Evolutionary conservation across 2,888 invertebrate genomes (phyloP), one percentile per base, ranked within the genome.

Genomic region (Himalopsyche kuldschensis): DNA sequence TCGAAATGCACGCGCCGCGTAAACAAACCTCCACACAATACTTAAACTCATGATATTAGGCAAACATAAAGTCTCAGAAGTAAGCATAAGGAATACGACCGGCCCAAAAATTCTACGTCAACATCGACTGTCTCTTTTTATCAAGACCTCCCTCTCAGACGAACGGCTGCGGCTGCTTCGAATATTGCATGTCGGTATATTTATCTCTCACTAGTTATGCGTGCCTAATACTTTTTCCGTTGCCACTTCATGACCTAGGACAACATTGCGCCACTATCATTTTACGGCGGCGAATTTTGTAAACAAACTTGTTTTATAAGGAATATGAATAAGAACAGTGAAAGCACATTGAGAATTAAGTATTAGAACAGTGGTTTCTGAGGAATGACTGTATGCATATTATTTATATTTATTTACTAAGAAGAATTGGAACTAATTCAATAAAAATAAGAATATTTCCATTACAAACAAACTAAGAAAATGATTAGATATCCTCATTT

Each of bases 161-260:
- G 30, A 24, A 27, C 69, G 30, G 69, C 5, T 15, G 27, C 69
- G 41, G 69, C 69, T 69, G 27, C 69, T 27, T n/a, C 3, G 15
- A 69, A 11, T 69, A 30, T 27, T 69, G 27, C 69, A 20, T 55
- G 69, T 78, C n/a, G 35, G 30, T 35, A 55, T 55, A 79, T 69
- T 27, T 69, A 30, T 30, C 69, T 69, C 15, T 69, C 15, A 4
- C 30, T 27, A 27, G 15, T 85, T 47, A 82, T 85, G 82, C 27
- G 79, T 32, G 69, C 85, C 84, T 84, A 31, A 81, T 85, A 84
- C 84, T 80, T 78, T 80, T 82, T 85, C 80, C 84, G 84, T 79
- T 76, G 47, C 77, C 84, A 78, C 79, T 79, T 76, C 83, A 84
- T 85, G 85, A 85, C 84, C 85, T 85, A 81, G 82, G 84, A 32